Evolutionary conservation across 2,797 vertebrate genomes (phyloP), one percentile per base, ranked within the genome.

Genomic region (Gallinago stenura): DNA sequence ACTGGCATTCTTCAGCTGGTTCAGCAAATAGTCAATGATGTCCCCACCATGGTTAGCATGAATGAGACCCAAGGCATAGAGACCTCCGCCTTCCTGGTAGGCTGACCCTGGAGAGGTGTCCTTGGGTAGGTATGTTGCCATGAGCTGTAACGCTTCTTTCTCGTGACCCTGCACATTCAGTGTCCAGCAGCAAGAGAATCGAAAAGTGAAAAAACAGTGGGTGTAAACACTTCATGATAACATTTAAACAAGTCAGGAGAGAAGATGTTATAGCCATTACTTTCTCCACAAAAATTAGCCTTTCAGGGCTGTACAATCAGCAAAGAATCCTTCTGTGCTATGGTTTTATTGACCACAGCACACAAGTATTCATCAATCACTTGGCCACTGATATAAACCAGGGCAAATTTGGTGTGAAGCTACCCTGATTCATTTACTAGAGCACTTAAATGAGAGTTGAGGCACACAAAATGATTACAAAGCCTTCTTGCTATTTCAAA

Each of bases 101-200:
- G 99, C 99, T 22, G 99, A 99, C 25, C 99, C 99, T 26, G 99
- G 99, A 57, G 99, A 99, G 6, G 99, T 99, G 97, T 99, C 99
- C 98, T 99, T 99, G 76, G 99, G 99, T 73, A 99, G 97, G 94
- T 99, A 99, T 1, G 99, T 99, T 41, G 99, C 99, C 99, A 99
- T 99, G 53, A 99, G 97, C 95, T 99, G 99, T 50, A 99, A 98
- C 0, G 99, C 99, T 96, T 99, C 99, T 93, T 99, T 99, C 97
- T 99, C 99, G 22, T 99, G 99, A 62, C 99, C 99, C 99, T 99
- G 90, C 61, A 84, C 57, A 88, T 83, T 24, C 89, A 50, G 39
- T n/a, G 79, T 14, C n/a, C 94, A 75, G 79, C 62, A 94, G 65
- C 30, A 81, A 89, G 11, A 25, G 64, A 94, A 83, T 58, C 24